These are phyloP conservation scores for Zapornia atra DNA, from an alignment of 2,113 vertebrate genomes.

Conservation along the genomic window DNA sequence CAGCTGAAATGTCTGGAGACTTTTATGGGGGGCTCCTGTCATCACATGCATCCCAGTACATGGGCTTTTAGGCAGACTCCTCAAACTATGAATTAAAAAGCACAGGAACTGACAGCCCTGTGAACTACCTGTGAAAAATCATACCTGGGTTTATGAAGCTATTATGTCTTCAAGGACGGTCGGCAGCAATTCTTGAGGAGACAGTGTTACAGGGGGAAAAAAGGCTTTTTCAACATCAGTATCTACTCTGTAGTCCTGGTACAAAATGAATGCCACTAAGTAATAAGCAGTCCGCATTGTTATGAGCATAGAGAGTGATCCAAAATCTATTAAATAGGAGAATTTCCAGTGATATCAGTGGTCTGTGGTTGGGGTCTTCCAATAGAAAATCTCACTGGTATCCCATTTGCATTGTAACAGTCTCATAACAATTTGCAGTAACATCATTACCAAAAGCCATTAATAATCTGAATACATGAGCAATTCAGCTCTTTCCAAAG, in stretches of 20 bases:
- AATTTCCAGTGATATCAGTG: slow-evolving; percentile 44
- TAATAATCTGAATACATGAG: slow-evolving; percentile 41
- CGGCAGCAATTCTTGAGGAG: slow-evolving; percentile 44
- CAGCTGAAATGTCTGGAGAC: slow-evolving; percentile 14
- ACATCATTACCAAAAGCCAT: slow-evolving; percentile 62
- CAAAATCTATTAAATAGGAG: slow-evolving; percentile 33
- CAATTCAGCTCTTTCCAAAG: slow-evolving; percentile 49
- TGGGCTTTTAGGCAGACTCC: slow-evolving; percentile 62
- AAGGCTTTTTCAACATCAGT: slow-evolving; percentile 23
- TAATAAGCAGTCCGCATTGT: slow-evolving; percentile 44
- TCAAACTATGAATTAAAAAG: slow-evolving; percentile 70
- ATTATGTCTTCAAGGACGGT: slow-evolving; percentile 65
- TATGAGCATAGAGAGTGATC: slow-evolving; percentile 23
- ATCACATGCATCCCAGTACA: slow-evolving; percentile 30
- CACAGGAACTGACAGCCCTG: slow-evolving; percentile 50
- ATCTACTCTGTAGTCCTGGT: slow-evolving; percentile 1
- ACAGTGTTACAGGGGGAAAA: slow-evolving; percentile 14
- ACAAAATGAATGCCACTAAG: slow-evolving; percentile 50
- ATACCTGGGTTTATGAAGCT: slow-evolving; percentile 69
- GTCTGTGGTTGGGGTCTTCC: slow-evolving; percentile 35
- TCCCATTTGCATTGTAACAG: slow-evolving; percentile 52
- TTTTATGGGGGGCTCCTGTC: slow-evolving; percentile 56
- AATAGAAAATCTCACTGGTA: slow-evolving; percentile 50
- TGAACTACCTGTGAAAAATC: slow-evolving; percentile 70
- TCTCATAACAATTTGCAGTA: slow-evolving; percentile 64